Evolutionary conservation across 2,797 vertebrate genomes (phyloP), one percentile per base, ranked within the genome.

Genomic region (Thaleichthys pacificus): DNA sequence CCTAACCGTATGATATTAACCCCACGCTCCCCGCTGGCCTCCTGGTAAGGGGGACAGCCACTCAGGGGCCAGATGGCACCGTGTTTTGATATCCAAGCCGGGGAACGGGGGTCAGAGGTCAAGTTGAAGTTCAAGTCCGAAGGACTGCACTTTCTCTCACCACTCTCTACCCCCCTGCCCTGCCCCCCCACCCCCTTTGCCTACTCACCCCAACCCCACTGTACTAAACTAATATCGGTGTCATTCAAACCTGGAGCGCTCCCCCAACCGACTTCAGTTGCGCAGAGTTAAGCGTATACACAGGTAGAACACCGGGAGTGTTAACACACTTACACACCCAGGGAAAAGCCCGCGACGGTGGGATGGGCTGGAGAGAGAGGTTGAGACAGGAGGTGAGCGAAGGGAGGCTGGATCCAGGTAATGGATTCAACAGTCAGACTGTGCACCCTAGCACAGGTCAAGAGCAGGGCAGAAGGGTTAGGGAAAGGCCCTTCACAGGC

Each of bases 111-210:
- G 76, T 90, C 81, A 80, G 82, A 79, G 92, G 93, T 94, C 93
- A 95, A 93, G 93, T 93, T 91, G 88, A 95, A 94, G 95, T 95
- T 95, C 92, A 95, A 84, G 91, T 89, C 70, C 87, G 91, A 92
- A 91, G 91, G 87, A 85, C 85, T 71, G 81, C 73, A 26, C 35
- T 74, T 85, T 70, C 71, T 85, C 84, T 73, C 79, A 77, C 78
- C 21, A 7, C 22, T 28, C 76, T 61, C 74, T 65, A 8, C 15
- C 32, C 1, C 30, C 8, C 14, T 15, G 30, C 63, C 26, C 67
- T 66, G n/a, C 38, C 30, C 30, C 30, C 19, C 24, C 69, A 74
- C 61, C 77, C 57, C 21, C 72, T 70, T 74, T 67, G 75, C 32
- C 62, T 64, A 30, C 80, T 4, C 47, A 6, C 17, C 47, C 51